Base-by-base conservation (phyloP, 2,113 vertebrate genomes). In the Ciconia maguari region DNA sequence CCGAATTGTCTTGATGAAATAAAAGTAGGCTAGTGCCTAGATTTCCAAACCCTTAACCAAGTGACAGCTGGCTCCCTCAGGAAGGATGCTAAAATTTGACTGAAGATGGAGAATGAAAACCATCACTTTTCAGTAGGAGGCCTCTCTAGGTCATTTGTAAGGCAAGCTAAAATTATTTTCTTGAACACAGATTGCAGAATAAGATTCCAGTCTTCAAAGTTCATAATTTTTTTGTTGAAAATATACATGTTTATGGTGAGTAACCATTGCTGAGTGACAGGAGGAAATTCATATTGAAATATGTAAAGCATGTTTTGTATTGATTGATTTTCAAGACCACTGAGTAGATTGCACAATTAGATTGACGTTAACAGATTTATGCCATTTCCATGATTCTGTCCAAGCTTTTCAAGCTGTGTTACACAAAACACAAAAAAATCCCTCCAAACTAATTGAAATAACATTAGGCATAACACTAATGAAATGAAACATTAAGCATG, bases 61-160 rank as follows among this genome's bases (percentile, higher is more conserved):
- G 90, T 90, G 94, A 91, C 91, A 97, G 66, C 75, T 96, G 90
- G 84, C 54, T 93, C 82, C 64, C 93, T 96, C 94, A 96, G 92
- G 92, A 96, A 94, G 90, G 44, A 90, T 93, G 85, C 41, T 93
- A 83, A 94, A 93, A 94, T 95, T 86, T 95, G 85, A 93, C 82
- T 80, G 82, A 93, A 96, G 66, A 94, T 70, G 51, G 90, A 93
- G 87, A 96, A 86, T 92, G 87, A 96, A 95, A 95, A 54, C 82
- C 62, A 87, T 74, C 84, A 90, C 58, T 93, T 96, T 96, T 80
- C 93, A 77, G 78, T 87, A 80, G 89, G 87, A 94, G 84, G 84
- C 41, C 70, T 79, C 65, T 78, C 81, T 87, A 96, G 84, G 84
- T 95, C 78, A 83, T 91, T 95, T 93, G 70, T 79, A 91, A 94